Percentiles rank a stretch among this genome's conserved stretches.
These are phyloP conservation scores for Nestor notabilis DNA, from an alignment of 2,113 vertebrate species.

Conservation along the genomic window DNA sequence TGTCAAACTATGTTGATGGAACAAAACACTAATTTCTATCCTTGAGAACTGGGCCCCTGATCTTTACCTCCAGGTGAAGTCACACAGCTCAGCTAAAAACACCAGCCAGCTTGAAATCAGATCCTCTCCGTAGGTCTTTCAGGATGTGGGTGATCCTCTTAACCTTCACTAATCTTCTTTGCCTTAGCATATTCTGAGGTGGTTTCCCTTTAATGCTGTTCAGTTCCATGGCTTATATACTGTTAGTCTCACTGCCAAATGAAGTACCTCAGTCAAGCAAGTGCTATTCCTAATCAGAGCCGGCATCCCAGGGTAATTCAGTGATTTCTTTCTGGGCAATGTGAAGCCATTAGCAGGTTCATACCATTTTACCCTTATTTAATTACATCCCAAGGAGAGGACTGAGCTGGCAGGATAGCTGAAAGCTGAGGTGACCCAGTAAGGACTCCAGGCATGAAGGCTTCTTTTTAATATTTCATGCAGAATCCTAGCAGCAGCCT, in stretches of 20 bases:
- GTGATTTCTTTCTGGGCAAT: neutral
- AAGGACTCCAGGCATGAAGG: slow-evolving; percentile 25
- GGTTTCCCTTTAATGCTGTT: neutral
- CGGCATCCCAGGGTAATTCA: slow-evolving; percentile 13
- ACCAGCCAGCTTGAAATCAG: neutral
- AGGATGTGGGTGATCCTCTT: neutral
- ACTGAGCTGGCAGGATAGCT: slow-evolving; percentile 1
- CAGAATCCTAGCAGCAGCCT: neutral
- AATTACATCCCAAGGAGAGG: slow-evolving; percentile 46
- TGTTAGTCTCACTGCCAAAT: neutral
- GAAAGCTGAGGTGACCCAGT: slow-evolving; percentile 35
- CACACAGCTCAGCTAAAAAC: neutral
- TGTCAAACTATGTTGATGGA: neutral
- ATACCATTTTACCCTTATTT: slow-evolving; percentile 19
- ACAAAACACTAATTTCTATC: neutral
- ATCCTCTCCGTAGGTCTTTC: neutral
- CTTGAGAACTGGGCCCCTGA: neutral
- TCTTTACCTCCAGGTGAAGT: neutral
- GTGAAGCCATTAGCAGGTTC: slow-evolving; percentile 8
- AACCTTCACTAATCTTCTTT: neutral
- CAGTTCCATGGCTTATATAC: neutral
- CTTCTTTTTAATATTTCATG: slow-evolving; percentile 36
- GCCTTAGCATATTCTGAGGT: neutral
- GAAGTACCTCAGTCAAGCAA: slow-evolving; percentile 44
- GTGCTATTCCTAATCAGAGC: slow-evolving; percentile 51